Evolutionary conservation across 2,888 invertebrate species (phyloP).

Genomic region (Eupeodes latifasciatus): DNA sequence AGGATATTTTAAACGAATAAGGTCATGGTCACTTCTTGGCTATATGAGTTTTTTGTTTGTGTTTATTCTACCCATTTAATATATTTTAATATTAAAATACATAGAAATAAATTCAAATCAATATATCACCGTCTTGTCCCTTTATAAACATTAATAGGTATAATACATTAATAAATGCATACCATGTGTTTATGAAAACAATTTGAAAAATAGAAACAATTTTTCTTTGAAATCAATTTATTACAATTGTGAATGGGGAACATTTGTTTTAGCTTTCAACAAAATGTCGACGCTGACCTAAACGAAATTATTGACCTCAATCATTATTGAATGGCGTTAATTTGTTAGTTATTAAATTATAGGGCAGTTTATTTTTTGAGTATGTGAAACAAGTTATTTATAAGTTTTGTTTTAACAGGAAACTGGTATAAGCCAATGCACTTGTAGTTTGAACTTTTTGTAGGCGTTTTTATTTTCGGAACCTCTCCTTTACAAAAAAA

Average conservation of each 20-base stretch:
- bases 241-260: background rate
- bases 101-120: constrained; percentile 12
- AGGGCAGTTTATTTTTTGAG: no score
- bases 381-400: no score
- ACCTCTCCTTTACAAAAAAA: no score
- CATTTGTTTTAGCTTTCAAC: background rate
- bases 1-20: background rate
- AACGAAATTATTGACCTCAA: background rate
- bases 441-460: no score
- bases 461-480: no score
- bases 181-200: background rate
- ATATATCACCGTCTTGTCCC: background rate
- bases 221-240: constrained; percentile 23
- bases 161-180: constrained; percentile 4
- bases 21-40: background rate
- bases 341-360: background rate
- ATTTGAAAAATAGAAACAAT: constrained; percentile 5
- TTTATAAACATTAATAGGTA: background rate
- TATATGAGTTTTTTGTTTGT: background rate
- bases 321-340: background rate
- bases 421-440: no score
- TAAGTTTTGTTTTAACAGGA: no score
- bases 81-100: background rate
- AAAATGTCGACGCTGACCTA: background rate
- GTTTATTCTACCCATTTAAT: background rate